Conservation (phyloP, 2,113 vertebrate species). For the Blennius ocellaris region DNA sequence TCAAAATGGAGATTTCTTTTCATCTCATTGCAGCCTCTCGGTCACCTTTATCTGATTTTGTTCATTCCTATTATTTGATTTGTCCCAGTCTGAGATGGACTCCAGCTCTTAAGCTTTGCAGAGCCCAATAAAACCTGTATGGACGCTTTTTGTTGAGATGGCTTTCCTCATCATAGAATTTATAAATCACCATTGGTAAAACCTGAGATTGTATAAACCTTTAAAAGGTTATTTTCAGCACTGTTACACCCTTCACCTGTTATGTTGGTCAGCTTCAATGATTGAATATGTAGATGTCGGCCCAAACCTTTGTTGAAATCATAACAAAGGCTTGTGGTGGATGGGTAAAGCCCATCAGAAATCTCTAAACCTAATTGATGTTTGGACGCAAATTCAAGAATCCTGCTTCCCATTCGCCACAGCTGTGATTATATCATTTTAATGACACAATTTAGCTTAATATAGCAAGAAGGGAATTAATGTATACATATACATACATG, state of each 20-base stretch:
- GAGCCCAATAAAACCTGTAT: background rate
- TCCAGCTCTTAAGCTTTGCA: conserved; percentile 22
- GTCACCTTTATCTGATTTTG: conserved; percentile 37
- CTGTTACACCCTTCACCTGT: conserved; percentile 9
- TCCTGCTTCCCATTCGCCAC: background rate
- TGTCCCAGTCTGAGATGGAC: conserved; percentile 13
- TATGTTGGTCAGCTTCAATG: conserved; percentile 15
- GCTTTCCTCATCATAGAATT: background rate
- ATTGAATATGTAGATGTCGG: background rate
- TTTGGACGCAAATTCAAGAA: conserved; percentile 3
- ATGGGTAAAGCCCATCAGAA: conserved; percentile 2
- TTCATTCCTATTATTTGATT: conserved; percentile 47
- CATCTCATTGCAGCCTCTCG: conserved; percentile 7
- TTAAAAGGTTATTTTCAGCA: background rate
- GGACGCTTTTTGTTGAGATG: background rate
- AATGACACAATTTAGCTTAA: too few species aligned
- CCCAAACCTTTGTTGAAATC: background rate
- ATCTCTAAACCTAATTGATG: background rate
- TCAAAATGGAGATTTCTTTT: conserved; percentile 34
- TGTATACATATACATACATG: too few species aligned
- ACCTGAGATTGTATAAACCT: conserved; percentile 43
- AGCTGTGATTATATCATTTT: background rate
- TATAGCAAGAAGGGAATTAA: too few species aligned
- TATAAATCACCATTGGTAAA: conserved; percentile 44
- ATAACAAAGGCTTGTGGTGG: conserved; percentile 4